phyloP scores from a whole-genome alignment of 2,113 vertebrate species.

The Bambusicola thoracicus region DNA sequence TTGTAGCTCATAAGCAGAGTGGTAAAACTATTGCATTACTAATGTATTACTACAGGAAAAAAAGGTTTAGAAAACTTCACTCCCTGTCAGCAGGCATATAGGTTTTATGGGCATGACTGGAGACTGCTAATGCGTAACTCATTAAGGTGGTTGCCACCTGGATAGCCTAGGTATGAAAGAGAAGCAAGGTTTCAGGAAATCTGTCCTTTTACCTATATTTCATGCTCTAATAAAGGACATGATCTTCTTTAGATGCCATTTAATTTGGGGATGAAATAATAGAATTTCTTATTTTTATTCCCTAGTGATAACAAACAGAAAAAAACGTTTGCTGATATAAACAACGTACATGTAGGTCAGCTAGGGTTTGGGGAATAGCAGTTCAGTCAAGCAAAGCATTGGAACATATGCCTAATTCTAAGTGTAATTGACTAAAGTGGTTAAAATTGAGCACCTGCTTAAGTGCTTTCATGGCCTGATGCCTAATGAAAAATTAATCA shows the following conservation, averaged over 20 bases:
- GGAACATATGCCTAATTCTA: constrained; percentile 42
- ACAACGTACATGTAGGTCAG: constrained; percentile 10
- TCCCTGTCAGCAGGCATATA: neutral
- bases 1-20: no score
- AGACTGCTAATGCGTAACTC: neutral
- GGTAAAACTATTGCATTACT: neutral
- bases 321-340: neutral
- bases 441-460: constrained; percentile 60
- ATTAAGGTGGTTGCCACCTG: neutral
- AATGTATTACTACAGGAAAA: neutral
- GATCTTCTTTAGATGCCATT: rapidly evolving
- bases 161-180: neutral
- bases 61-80: neutral
- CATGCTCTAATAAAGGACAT: neutral
- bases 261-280: rapidly evolving
- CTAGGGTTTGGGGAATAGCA: neutral
- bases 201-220: neutral
- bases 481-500: constrained; percentile 72
- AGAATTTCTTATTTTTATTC: neutral
- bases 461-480: constrained; percentile 53
- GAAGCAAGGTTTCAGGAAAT: neutral
- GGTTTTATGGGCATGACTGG: neutral
- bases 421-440: constrained; percentile 47
- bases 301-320: neutral
- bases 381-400: neutral